Conservation (phyloP, 2,113 vertebrate genomes). For the Gadus chalcogrammus region DNA sequence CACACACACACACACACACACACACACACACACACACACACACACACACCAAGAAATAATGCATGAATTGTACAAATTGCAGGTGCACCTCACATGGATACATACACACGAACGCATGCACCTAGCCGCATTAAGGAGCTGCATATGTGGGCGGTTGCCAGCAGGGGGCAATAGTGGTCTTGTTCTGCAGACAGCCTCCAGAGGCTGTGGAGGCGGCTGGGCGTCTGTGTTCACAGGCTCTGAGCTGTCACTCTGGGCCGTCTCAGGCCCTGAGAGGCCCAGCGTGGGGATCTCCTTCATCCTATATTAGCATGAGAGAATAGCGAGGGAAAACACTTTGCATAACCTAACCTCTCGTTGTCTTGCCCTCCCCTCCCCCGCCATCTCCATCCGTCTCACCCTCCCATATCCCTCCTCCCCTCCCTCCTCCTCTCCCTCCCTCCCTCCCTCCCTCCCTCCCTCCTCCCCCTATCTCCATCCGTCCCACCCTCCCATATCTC, state of each 20-base stretch:
- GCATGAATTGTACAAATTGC: not conserved
- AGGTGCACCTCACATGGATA: slow-evolving; percentile 8
- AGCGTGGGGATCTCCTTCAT: slow-evolving; percentile 19
- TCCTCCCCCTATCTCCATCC: not conserved
- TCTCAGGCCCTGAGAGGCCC: slow-evolving; percentile 23
- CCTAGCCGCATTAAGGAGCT: not conserved
- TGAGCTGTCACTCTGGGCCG: slow-evolving; percentile 40
- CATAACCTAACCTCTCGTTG: too few relatives aligned
- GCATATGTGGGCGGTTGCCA: slow-evolving; percentile 44
- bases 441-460: not conserved
- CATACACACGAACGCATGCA: not conserved
- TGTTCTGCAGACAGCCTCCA: slow-evolving; percentile 24
- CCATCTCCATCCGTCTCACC: not conserved
- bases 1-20: too few relatives aligned
- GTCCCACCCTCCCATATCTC: not conserved
- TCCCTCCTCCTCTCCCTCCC: not conserved
- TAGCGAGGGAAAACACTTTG: too few relatives aligned
- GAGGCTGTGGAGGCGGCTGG: not conserved
- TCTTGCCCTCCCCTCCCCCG: not conserved
- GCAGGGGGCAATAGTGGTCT: slow-evolving; percentile 73
- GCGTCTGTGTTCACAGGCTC: slow-evolving; percentile 27
- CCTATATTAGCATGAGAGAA: too few relatives aligned
- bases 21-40: too few relatives aligned
- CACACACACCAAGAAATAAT: not conserved
- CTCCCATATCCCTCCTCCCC: not conserved